A percentile compares a stretch with the other conserved stretches of the same genome.
Evolutionary conservation across 2,113 vertebrate genomes (phyloP).

Genomic region (Synchiropus splendidus): DNA sequence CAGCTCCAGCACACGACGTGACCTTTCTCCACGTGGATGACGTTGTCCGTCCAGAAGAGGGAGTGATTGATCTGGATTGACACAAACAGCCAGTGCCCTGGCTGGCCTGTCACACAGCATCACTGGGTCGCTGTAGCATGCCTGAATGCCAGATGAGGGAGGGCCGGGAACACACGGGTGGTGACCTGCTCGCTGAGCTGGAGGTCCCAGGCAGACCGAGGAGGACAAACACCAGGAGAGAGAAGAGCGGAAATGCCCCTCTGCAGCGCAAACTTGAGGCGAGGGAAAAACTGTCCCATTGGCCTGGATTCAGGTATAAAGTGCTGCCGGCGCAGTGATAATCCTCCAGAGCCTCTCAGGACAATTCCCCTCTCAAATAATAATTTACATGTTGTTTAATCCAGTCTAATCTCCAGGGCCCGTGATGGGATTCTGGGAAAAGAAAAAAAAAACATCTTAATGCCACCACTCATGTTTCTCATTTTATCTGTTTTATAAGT

Average conservation of each 20-base stretch:
- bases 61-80: constrained; percentile 69
- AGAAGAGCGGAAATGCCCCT: no score
- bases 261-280: no score
- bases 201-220: not conserved
- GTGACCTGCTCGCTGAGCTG: constrained; percentile 38
- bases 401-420: not conserved
- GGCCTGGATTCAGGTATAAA: no score
- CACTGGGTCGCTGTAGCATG: constrained; percentile 60
- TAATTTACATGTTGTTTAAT: not conserved
- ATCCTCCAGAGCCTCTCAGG: no score
- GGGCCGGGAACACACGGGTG: constrained; percentile 35
- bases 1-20: constrained; percentile 42
- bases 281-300: no score
- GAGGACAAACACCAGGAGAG: no score
- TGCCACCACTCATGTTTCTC: not conserved
- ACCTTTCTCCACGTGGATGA: constrained; percentile 56
- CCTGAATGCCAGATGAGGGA: constrained; percentile 62
- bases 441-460: not conserved
- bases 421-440: not conserved
- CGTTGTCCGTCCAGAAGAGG: constrained; percentile 57
- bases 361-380: not conserved
- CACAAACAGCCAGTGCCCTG: constrained; percentile 62
- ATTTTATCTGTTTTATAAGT: no score
- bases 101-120: constrained; percentile 63
- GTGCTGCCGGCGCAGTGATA: no score